phyloP scores from a whole-genome alignment of 92 coral and sea anemone species.

The Epizoanthus fatuus region DNA sequence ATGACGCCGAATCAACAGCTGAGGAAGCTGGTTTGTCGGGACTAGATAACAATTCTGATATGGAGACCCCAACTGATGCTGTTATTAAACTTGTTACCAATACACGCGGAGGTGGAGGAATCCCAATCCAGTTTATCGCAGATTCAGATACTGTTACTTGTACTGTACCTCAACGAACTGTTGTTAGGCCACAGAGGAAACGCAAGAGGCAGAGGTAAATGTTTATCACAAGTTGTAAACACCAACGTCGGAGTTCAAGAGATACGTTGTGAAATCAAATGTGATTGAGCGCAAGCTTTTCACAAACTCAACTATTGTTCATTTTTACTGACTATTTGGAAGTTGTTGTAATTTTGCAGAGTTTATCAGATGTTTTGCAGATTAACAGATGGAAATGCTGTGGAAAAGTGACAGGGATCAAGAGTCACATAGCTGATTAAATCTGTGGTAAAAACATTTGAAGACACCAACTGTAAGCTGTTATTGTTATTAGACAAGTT shows the following conservation, averaged over 20 bases:
- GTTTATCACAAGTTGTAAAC: no score
- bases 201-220: no score
- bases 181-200: neutral
- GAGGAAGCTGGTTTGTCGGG: neutral
- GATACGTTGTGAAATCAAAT: no score
- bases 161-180: neutral
- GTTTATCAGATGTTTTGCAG: no score
- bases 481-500: neutral
- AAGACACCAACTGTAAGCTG: neutral
- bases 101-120: slow-evolving; percentile 15
- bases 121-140: slow-evolving; percentile 8
- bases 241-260: no score
- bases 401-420: no score
- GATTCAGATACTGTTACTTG: neutral
- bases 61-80: neutral
- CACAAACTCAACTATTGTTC: no score
- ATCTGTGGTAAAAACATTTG: neutral
- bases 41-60: slow-evolving; percentile 18
- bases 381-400: no score
- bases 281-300: no score
- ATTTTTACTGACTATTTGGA: no score
- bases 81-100: neutral
- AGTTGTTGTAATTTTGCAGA: no score
- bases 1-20: neutral
- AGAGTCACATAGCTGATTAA: neutral